Conservation (phyloP, 2,888 invertebrate species). For the Toxonevra muliebris region DNA sequence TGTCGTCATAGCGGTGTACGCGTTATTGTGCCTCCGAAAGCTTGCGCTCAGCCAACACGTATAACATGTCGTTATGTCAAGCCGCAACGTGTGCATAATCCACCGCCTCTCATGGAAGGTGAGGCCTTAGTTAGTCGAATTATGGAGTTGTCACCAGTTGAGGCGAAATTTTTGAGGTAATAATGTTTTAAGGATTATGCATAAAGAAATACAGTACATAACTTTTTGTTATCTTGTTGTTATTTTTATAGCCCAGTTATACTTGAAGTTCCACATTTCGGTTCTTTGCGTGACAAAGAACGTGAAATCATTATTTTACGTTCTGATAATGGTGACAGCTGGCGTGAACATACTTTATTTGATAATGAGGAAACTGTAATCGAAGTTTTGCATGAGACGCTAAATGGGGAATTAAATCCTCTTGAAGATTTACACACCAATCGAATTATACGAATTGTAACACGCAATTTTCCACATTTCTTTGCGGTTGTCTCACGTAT, state of each 20-base stretch:
- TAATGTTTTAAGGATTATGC: background rate
- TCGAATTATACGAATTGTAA: constrained; percentile 92
- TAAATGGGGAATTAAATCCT: constrained; percentile 73
- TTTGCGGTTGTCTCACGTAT: constrained; percentile 95
- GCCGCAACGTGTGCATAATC: constrained; percentile 73
- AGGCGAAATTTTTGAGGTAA: constrained; percentile 95
- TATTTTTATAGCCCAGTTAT: constrained; percentile 79
- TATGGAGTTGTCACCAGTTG: constrained; percentile 94
- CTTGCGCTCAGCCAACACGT: constrained; percentile 93
- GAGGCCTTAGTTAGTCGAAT: constrained; percentile 96
- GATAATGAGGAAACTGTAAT: constrained; percentile 88
- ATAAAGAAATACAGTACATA: background rate
- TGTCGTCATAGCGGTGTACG: constrained; percentile 97
- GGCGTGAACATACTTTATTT: constrained; percentile 94
- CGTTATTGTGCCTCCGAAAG: constrained; percentile 95
- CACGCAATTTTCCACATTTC: constrained; percentile 98
- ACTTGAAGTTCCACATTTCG: constrained; percentile 97
- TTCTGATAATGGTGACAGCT: constrained; percentile 97
- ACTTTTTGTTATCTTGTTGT: background rate
- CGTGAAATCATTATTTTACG: constrained; percentile 95
- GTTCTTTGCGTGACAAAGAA: constrained; percentile 90
- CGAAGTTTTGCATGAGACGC: constrained; percentile 88
- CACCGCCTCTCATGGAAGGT: constrained; percentile 97
- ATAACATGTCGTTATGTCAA: constrained; percentile 94
- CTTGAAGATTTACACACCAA: constrained; percentile 87